Percentiles rank a stretch among this genome's conserved stretches.
Conservation (phyloP, 2,113 vertebrate species). For the Atlantisia rogersi region DNA sequence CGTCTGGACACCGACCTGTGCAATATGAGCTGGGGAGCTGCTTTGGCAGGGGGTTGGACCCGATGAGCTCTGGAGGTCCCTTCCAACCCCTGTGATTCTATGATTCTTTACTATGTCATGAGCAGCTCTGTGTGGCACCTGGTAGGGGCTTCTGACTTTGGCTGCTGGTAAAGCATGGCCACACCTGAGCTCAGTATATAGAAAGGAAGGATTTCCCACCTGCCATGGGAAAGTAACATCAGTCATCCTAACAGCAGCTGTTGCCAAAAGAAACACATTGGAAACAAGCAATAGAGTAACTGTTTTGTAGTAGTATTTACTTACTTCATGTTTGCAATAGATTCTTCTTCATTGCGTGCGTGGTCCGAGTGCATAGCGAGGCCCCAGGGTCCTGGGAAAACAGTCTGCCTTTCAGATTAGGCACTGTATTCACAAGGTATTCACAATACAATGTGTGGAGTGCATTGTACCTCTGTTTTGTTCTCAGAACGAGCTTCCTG, state of each 20-base stretch:
- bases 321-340: constrained; percentile 6
- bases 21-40: too few relatives aligned
- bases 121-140: neutral
- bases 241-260: neutral
- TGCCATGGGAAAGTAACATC: neutral
- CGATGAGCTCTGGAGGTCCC: too few relatives aligned
- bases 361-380: neutral
- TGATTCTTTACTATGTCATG: fast-evolving
- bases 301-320: neutral
- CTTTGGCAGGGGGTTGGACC: too few relatives aligned
- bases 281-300: constrained; percentile 15
- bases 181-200: neutral
- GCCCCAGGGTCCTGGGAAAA: neutral
- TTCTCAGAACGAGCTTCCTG: constrained; percentile 93
- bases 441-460: neutral
- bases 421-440: neutral
- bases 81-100: too few relatives aligned
- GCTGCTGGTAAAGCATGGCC: neutral
- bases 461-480: neutral
- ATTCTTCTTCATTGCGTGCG: neutral
- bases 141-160: neutral
- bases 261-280: neutral
- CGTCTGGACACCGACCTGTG: too few relatives aligned
- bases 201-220: neutral
- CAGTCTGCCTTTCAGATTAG: constrained; percentile 20